phyloP scores from a whole-genome alignment of 37 sponge, comb jelly and placozoan genomes.

The Sycon ciliatum region DNA sequence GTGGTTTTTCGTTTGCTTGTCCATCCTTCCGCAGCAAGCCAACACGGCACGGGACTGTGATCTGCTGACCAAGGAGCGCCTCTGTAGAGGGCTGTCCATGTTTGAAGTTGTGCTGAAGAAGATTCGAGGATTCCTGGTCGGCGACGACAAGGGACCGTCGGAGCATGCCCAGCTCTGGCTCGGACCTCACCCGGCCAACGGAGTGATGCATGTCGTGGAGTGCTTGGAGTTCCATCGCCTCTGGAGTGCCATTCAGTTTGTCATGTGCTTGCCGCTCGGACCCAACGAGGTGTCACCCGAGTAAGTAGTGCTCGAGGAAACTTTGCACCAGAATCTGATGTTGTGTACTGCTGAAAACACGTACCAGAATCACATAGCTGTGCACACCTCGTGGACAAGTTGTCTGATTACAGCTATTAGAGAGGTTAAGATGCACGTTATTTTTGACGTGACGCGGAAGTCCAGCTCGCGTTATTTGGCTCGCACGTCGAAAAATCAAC shows the following conservation, averaged over 20 bases:
- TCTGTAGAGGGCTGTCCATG: conserved; percentile 87
- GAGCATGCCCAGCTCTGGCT: conserved; percentile 36
- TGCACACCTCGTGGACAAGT: too few species aligned
- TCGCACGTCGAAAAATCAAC: too few species aligned
- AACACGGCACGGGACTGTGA: conserved; percentile 78
- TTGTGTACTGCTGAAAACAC: too few species aligned
- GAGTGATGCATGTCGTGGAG: conserved; percentile 93
- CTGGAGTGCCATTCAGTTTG: conserved; percentile 99
- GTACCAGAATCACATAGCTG: too few species aligned
- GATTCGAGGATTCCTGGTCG: conserved; percentile 27
- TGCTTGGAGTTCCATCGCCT: conserved; percentile 95
- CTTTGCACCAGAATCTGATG: not conserved
- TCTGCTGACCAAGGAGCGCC: conserved; percentile 85
- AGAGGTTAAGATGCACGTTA: too few species aligned
- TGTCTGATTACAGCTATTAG: too few species aligned
- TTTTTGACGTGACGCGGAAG: too few species aligned
- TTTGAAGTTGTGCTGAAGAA: conserved; percentile 82
- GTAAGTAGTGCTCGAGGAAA: conserved; percentile 27
- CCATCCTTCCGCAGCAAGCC: conserved; percentile 34
- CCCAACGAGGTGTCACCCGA: conserved; percentile 63
- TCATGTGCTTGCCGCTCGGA: conserved; percentile 66
- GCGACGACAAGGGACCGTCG: too few species aligned
- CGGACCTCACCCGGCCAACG: conserved; percentile 73
- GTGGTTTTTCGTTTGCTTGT: not conserved
- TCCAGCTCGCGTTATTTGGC: too few species aligned